Base-by-base conservation (phyloP, 2,888 invertebrate genomes). In the Metellina segmentata region DNA sequence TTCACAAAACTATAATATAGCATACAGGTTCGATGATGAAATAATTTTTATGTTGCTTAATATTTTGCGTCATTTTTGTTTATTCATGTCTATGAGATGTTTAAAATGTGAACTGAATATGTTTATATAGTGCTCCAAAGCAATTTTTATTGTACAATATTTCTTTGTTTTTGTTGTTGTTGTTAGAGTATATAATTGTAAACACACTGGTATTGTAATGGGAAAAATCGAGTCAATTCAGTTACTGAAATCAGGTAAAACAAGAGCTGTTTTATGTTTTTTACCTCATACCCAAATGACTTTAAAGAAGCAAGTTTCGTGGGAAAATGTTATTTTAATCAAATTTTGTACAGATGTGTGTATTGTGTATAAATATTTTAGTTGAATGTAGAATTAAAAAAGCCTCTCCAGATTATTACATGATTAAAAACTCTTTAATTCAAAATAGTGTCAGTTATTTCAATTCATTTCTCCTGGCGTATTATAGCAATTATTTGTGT, bases 91-190 rank as follows among this genome's bases (percentile, higher is more conserved):
- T 61, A 6, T 74, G 20, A 8, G 16, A 34, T 34, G 34, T 34
- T 34, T 34, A 34, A 48, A n/a, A 82, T 61, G 71, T 61, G 78
- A 71, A 78, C 70, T 91, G 71, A 53, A 81, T 70, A 53, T 72
- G 70, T 75, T 88, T 88, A 69, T 75, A 81, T 75, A 49, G 51
- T 81, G 71, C 53, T 81, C 52, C 52, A 71, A 81, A 71, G 70
- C 79, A 91, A 83, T 87, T 91, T 79, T 81, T 81, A 75, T 69
- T 89, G 83, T 91, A 86, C 48, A 91, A 87, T 83, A 81, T 81
- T 90, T 74, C 83, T 91, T 91, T 91, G 91, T 91, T 91, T 91
- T 91, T 87, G 91, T 91, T 91, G 83, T 87, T 88, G 87, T 91
- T 91, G 91, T 91, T 91, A 91, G 91, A 91, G 91, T 86, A 91